Base-by-base conservation (phyloP, 2,113 vertebrate species). In the Gorsachius goisagi region DNA sequence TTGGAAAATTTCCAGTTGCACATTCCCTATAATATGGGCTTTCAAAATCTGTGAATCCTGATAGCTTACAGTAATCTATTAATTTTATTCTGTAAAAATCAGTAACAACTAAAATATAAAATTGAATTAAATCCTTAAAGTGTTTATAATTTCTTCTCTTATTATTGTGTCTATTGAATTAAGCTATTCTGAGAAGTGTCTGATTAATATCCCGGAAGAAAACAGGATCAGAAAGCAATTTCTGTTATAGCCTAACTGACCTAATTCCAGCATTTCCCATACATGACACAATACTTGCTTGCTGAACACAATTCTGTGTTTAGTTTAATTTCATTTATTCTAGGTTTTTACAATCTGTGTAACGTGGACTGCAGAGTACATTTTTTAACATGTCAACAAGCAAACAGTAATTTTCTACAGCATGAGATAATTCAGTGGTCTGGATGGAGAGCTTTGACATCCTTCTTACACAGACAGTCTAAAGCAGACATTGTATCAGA, bases 1-100 rank as follows among this genome's bases (percentile, higher is more conserved):
- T n/a, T 95, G 95, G 95, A 97, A 88, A 77, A 77, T 18, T 80
- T 95, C 93, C 97, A 94, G 71, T 80, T 77, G n/a, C n/a, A 73
- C 0, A 4, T 88, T 67, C 89, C 85, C 50, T 88, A 26, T 77
- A 79, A 69, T 8, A n/a, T 11, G 12, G 53, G 15, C 55, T 88
- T 95, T 85, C 63, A 80, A 85, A 95, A 80, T 47, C 49, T 76
- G 37, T 69, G 24, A 73, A 59, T 80, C 66, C 41, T 66, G 45
- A 32, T 73, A 74, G 22, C 27, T 74, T 66, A 63, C 3, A 60
- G 35, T 45, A 85, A 91, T 62, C 56, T 91, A 37, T 49, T 55
- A 20, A 82, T 59, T 64, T 75, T 72, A 59, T 28, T 78, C 12
- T 52, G 8, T 59, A 80, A 89, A 93, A 85, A 50, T 66, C 11